Conservation (phyloP, 2,113 vertebrate genomes). For the Tragelaphus buxtoni region DNA sequence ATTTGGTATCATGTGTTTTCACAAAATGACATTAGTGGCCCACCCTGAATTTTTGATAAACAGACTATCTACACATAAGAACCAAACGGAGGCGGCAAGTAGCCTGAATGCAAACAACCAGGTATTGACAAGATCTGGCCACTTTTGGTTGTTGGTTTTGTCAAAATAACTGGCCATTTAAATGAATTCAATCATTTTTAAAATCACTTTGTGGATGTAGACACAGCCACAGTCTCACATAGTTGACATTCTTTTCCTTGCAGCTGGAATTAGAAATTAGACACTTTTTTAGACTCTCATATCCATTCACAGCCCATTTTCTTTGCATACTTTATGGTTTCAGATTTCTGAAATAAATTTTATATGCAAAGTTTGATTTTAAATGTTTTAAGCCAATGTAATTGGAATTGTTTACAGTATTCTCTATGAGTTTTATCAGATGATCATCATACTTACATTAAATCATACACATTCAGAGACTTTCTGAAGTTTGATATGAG, state of each 20-base stretch:
- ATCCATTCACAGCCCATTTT: slow-evolving; percentile 70
- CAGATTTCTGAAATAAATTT: slow-evolving; percentile 67
- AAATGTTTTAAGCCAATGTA: slow-evolving; percentile 70
- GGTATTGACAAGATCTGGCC: slow-evolving; percentile 55
- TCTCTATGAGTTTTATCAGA: slow-evolving; percentile 62
- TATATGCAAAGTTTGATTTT: slow-evolving; percentile 69
- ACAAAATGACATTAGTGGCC: slow-evolving; percentile 51
- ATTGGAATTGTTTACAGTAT: slow-evolving; percentile 73
- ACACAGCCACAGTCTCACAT: slow-evolving; percentile 61
- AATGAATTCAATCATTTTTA: slow-evolving; percentile 66
- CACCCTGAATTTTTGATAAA: slow-evolving; percentile 50
- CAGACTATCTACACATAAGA: slow-evolving; percentile 62
- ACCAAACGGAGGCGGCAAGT: neutral
- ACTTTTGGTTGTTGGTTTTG: slow-evolving; percentile 50
- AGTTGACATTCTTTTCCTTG: slow-evolving; percentile 69
- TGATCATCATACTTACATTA: slow-evolving; percentile 64
- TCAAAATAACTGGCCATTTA: slow-evolving; percentile 65
- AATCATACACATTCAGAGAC: slow-evolving; percentile 61
- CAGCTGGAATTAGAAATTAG: slow-evolving; percentile 74
- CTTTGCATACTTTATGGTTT: slow-evolving; percentile 69
- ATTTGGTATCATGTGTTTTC: slow-evolving; percentile 42
- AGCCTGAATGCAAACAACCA: slow-evolving; percentile 42
- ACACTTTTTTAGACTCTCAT: slow-evolving; percentile 69
- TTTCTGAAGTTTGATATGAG: slow-evolving; percentile 43
- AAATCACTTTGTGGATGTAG: slow-evolving; percentile 68